Base-by-base conservation (phyloP, 1,140 invertebrate species). In the Dinothrombium tinctorium region DNA sequence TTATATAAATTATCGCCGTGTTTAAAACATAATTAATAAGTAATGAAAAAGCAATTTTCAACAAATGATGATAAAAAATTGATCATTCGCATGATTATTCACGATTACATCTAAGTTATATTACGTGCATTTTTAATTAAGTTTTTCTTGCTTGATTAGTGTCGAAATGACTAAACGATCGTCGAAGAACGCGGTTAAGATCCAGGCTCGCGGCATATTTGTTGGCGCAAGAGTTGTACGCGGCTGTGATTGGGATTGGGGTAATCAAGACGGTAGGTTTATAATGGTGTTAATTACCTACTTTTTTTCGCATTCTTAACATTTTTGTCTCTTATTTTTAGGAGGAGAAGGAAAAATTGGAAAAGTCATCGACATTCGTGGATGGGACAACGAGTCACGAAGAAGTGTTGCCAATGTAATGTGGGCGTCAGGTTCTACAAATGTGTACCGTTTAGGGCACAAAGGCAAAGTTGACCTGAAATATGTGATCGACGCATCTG, bases 211-310 rank as follows among this genome's bases (percentile, higher is more conserved):
- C 53, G 83, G 83, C 2, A 83, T 84, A 45, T 86, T 84, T 59
- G 66, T 73, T 28, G 77, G 76, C 40, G 75, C 82, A 4, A 75
- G 74, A 60, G 82, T 89, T 21, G 66, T 77, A 2, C 64, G 83
- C 41, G 83, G 83, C 17, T 74, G 73, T 24, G 76, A 86, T 53
- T 87, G 82, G 82, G 82, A 87, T 61, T 89, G 83, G 83, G 75
- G 69, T 23, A 73, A 80, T 59, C 83, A 83, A 61, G 64, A 81
- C 63, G 77, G 76, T 31, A 43, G 32, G 28, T 41, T 22, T 24
- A 25, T 28, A n/a, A 17, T 9, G 12, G 1, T 25, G 23, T 5
- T 19, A 38, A 40, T 31, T n/a, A 12, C 19, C 11, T 37, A 22
- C n/a, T 15, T 23, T 23, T 47, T 44, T 42, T n/a, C n/a, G n/a